phyloP scores from a whole-genome alignment of 1,140 invertebrate genomes.

The Maniola jurtina region DNA sequence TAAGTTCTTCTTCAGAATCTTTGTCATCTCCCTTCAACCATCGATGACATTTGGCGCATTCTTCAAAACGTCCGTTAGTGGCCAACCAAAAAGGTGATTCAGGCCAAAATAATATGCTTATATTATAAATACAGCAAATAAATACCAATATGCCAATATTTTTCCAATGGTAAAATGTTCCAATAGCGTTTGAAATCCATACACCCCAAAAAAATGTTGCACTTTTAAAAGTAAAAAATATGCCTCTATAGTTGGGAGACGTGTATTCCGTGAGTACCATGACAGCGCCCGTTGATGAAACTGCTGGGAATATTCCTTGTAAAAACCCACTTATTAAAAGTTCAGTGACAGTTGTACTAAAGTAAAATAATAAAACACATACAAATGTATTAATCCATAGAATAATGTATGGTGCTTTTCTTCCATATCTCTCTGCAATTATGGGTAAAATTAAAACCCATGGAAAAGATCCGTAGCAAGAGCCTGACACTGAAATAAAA shows the following conservation, averaged over 20 bases:
- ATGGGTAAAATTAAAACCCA: slow-evolving; percentile 26
- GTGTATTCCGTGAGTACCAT: slow-evolving; percentile 43
- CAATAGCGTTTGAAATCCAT: slow-evolving; percentile 44
- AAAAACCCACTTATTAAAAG: slow-evolving; percentile 38
- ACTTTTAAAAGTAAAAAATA: slow-evolving; percentile 41
- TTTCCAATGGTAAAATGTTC: slow-evolving; percentile 43
- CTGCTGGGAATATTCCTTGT: slow-evolving; percentile 29
- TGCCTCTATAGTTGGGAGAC: slow-evolving; percentile 40
- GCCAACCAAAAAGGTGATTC: slow-evolving; percentile 50
- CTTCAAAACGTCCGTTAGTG: slow-evolving; percentile 31
- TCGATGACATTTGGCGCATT: slow-evolving; percentile 32
- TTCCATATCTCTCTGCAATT: slow-evolving; percentile 18
- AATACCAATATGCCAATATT: slow-evolving; percentile 39
- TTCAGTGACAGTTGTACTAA: slow-evolving; percentile 32
- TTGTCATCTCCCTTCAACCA: slow-evolving; percentile 37
- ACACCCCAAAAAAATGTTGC: slow-evolving; percentile 43
- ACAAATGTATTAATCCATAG: slow-evolving; percentile 8
- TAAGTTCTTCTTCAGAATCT: slow-evolving; percentile 39
- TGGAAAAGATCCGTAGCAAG: slow-evolving; percentile 21
- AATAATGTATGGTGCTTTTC: slow-evolving; percentile 24
- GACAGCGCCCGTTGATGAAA: slow-evolving; percentile 26
- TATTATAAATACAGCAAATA: slow-evolving; percentile 28
- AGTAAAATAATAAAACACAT: slow-evolving; percentile 27
- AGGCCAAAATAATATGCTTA: slow-evolving; percentile 33
- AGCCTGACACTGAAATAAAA: slow-evolving; percentile 23